Percentiles rank a stretch among this genome's conserved stretches.
phyloP scores from a whole-genome alignment of 2,113 vertebrate genomes.

The Odontophorus gujanensis region DNA sequence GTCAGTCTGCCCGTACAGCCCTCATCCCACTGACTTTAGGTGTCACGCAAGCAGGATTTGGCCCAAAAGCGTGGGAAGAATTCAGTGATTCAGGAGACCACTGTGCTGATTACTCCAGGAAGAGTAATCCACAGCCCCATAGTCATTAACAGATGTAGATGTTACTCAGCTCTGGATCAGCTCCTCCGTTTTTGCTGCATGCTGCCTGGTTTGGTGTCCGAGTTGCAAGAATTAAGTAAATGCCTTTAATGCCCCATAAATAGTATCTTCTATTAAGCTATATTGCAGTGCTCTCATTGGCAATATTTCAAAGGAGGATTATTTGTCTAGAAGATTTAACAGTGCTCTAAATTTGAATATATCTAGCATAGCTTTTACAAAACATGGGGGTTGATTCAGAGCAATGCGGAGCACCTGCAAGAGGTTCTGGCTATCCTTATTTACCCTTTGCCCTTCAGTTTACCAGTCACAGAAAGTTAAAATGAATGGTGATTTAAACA shows the following conservation, averaged over 20 bases:
- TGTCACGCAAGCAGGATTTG: constrained; percentile 29
- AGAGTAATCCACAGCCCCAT: neutral
- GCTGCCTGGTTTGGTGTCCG: constrained; percentile 57
- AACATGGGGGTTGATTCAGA: constrained; percentile 6
- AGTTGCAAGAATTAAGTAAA: constrained; percentile 64
- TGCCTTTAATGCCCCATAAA: constrained; percentile 48
- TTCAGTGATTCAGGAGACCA: constrained; percentile 35
- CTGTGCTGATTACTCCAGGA: neutral
- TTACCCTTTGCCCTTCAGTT: neutral
- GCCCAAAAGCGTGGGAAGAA: constrained; percentile 21
- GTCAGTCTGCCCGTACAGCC: neutral
- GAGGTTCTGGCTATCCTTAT: constrained; percentile 12
- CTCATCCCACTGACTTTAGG: neutral
- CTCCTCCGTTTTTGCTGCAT: constrained; percentile 15
- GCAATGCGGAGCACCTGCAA: neutral
- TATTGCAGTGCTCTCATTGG: constrained; percentile 50
- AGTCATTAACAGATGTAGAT: neutral
- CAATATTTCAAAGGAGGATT: constrained; percentile 65
- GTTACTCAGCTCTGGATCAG: constrained; percentile 18
- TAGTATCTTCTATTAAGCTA: constrained; percentile 39
- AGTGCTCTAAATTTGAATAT: constrained; percentile 43
- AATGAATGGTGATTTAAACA: neutral
- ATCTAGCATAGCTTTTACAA: constrained; percentile 26
- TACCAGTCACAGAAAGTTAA: neutral
- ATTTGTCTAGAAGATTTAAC: constrained; percentile 67